phyloP scores from a whole-genome alignment of 2,797 vertebrate genomes.

The Hydrocynus forskahlii region DNA sequence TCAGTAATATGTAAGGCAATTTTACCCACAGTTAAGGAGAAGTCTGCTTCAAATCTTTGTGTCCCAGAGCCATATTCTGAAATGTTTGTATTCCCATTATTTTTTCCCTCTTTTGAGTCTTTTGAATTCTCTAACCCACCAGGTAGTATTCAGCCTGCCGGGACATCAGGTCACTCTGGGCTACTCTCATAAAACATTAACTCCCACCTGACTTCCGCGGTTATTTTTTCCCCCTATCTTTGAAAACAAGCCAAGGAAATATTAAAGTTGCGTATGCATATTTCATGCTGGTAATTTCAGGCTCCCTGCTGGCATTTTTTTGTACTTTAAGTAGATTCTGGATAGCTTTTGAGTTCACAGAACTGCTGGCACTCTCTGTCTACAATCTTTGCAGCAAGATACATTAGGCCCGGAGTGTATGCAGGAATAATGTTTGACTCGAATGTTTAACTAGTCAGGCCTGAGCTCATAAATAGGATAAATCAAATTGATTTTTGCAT shows the following conservation, averaged over 20 bases:
- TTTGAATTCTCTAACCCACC: constrained; percentile 43
- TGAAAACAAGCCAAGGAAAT: constrained; percentile 52
- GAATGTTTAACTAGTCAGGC: not conserved
- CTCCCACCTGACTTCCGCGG: constrained; percentile 49
- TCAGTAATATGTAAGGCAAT: not conserved
- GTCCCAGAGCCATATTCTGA: constrained; percentile 7
- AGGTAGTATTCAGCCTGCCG: constrained; percentile 44
- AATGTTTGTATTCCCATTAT: constrained; percentile 41
- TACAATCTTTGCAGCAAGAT: not conserved
- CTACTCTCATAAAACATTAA: constrained; percentile 52
- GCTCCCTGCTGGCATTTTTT: constrained; percentile 46
- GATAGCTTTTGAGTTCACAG: constrained; percentile 23
- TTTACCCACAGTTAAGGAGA: constrained; percentile 2
- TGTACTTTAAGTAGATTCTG: constrained; percentile 43
- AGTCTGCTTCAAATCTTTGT: not conserved
- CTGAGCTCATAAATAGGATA: not conserved
- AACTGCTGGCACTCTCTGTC: not conserved
- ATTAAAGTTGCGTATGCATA: constrained; percentile 55
- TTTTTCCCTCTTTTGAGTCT: not conserved
- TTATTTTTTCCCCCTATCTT: constrained; percentile 39
- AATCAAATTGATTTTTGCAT: not conserved
- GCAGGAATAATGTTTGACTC: not conserved
- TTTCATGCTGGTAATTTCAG: constrained; percentile 60
- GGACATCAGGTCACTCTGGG: constrained; percentile 52
- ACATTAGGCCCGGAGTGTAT: too few species aligned